phyloP scores from a whole-genome alignment of 2,113 vertebrate genomes.

The Saimiri boliviensis region DNA sequence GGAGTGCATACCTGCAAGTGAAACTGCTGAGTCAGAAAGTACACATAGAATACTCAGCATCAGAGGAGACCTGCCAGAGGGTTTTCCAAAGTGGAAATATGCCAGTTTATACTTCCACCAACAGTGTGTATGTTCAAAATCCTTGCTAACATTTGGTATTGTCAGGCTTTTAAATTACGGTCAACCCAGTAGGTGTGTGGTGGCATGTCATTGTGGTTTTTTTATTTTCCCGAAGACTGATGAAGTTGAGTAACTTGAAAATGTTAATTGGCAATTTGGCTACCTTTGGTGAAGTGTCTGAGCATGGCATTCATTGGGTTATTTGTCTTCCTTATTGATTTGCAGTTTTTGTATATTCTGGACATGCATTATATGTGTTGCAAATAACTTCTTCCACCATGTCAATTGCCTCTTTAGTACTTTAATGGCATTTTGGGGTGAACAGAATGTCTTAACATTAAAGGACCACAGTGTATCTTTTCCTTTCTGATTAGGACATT shows the following conservation, averaged over 20 bases:
- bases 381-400: not conserved
- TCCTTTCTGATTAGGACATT: not conserved
- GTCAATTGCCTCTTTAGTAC: not conserved
- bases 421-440: not conserved
- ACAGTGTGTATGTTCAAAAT: not conserved
- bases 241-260: not conserved
- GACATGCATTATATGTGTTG: not conserved
- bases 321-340: not conserved
- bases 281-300: not conserved
- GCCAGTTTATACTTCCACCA: not conserved
- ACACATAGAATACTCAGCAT: not conserved
- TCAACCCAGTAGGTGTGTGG: not conserved
- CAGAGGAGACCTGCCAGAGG: not conserved
- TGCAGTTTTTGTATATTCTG: not conserved
- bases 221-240: not conserved
- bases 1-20: not conserved
- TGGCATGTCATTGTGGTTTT: not conserved
- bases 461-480: not conserved
- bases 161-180: not conserved
- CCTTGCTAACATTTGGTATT: not conserved
- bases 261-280: not conserved
- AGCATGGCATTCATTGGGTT: not conserved
- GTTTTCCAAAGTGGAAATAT: not conserved
- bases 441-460: not conserved
- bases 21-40: not conserved